Base-by-base conservation (phyloP, 1,140 invertebrate genomes). In the Papilio helenus region DNA sequence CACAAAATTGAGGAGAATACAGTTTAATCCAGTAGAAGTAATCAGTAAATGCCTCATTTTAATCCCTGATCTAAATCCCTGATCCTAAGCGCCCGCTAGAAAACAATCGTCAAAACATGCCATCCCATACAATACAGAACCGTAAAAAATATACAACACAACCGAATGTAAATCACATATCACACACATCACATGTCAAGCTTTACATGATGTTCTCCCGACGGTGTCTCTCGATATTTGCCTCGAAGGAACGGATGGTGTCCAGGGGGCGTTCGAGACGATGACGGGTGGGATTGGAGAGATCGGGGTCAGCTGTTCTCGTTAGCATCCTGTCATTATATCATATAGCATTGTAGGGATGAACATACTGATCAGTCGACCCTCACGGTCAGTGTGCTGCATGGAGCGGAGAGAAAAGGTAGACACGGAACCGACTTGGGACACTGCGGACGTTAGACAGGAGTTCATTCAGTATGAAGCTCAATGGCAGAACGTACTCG, bases 141-240 rank as follows among this genome's bases (percentile, higher is more conserved):
- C 49, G 49, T 51, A 51, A 51, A 51, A 51, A 10, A 51, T 51
- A n/a, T n/a, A n/a, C n/a, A n/a, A n/a, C n/a, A 51, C 49, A 51
- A 51, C 49, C 49, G 49, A 51, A 51, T 8, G 49, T 51, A n/a
- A 51, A 51, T 51, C 49, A 51, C 49, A 51, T 18, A 51, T 8
- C 51, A 55, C 51, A 55, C 51, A 55, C 51, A 55, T 55, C 51
- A 55, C 51, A 55, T 55, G 51, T n/a, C 51, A 55, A 55, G 51
- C 51, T 55, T n/a, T 55, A 55, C 51, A 55, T 55, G 51, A 55
- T 55, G 51, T 55, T 55, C 51, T 55, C 51, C 51, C 51, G 51
- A 55, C 51, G 51, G 51, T 55, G 51, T 55, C 51, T 55, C 51
- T 55, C 51, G 51, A 55, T 55, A 55, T 55, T 55, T 12, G 51